Evolutionary conservation across 2,888 invertebrate genomes (phyloP).

Genomic region (Ptycholaimellus sp.): DNA sequence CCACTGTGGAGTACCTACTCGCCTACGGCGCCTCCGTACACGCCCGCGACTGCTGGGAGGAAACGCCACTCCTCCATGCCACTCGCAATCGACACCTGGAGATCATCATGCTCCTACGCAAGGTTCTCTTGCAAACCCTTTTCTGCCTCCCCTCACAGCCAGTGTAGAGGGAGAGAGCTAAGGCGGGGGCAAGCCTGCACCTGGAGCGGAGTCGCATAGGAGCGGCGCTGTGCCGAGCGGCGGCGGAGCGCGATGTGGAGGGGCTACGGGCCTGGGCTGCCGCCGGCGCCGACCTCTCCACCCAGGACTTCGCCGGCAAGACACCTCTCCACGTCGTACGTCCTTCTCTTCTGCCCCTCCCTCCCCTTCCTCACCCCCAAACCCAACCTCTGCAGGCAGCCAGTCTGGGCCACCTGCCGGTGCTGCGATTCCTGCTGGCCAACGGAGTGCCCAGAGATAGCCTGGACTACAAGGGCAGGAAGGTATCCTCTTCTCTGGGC

Average conservation of each 20-base stretch:
- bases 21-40: slow-evolving; percentile 59
- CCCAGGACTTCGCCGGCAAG: slow-evolving; percentile 5
- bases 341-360: too few relatives aligned
- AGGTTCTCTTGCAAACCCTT: too few relatives aligned
- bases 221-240: slow-evolving; percentile 41
- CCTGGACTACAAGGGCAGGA: too few relatives aligned
- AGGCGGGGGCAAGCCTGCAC: slow-evolving; percentile 24
- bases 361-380: too few relatives aligned
- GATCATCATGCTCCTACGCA: too few relatives aligned
- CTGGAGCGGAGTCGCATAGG: slow-evolving; percentile 25
- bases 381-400: too few relatives aligned
- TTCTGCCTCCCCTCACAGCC: too few relatives aligned
- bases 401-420: too few relatives aligned
- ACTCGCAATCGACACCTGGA: slow-evolving; percentile 19
- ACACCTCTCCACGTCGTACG: slow-evolving; percentile 6
- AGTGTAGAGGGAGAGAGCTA: slow-evolving; percentile 36
- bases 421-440: too few relatives aligned
- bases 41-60: slow-evolving; percentile 32
- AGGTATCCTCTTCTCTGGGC: too few relatives aligned
- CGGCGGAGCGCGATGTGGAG: slow-evolving; percentile 21
- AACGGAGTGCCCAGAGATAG: too few relatives aligned
- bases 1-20: slow-evolving; percentile 47
- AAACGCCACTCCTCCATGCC: slow-evolving; percentile 41
- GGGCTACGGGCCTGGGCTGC: slow-evolving; percentile 22
- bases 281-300: slow-evolving; percentile 7